Base-by-base conservation (phyloP, 2,113 vertebrate species). In the Ictalurus punctatus region DNA sequence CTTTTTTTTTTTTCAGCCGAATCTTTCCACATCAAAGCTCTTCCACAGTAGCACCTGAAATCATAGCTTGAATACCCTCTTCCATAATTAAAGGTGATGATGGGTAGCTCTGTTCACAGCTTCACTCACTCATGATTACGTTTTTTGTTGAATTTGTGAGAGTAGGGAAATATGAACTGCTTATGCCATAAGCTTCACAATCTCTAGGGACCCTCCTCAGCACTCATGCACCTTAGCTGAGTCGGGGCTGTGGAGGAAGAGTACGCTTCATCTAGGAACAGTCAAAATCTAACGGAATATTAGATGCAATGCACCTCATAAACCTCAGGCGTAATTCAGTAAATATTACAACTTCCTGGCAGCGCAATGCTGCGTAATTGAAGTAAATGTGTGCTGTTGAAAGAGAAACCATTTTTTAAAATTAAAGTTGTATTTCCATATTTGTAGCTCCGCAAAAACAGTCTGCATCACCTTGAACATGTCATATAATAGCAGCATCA, bases 111-210 rank as follows among this genome's bases (percentile, higher is more conserved):
- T 34, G 54, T 71, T 58, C 58, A 16, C 52, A 58, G 84, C 25
- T 54, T 37, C 21, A 56, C 61, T 87, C 83, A 91, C 78, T 86
- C 84, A 52, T 21, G 85, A 87, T 85, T 91, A 25, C 23, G 17
- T 89, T 71, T 73, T 76, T 82, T 21, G 63, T 85, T 87, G 44
- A 3, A 81, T 85, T 74, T 83, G 83, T 84, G 78, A 61, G 37
- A 87, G 80, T 80, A 79, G 59, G 80, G 40, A 87, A 87, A 84
- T 89, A 40, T 80, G 82, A 91, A 84, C 71, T 84, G 85, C 87
- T 89, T 79, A 71, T 86, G 23, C 52, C 58, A 65, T 13, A n/a
- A 86, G 83, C 48, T 67, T 81, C 5, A 21, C n/a, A 14, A 69
- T 81, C 86, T 88, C 83, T 3, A 54, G 86, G 65, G 78, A 83